These are phyloP conservation scores for Diploscapter pachys DNA, from an alignment of 1,140 invertebrate genomes.

Conservation along the genomic window DNA sequence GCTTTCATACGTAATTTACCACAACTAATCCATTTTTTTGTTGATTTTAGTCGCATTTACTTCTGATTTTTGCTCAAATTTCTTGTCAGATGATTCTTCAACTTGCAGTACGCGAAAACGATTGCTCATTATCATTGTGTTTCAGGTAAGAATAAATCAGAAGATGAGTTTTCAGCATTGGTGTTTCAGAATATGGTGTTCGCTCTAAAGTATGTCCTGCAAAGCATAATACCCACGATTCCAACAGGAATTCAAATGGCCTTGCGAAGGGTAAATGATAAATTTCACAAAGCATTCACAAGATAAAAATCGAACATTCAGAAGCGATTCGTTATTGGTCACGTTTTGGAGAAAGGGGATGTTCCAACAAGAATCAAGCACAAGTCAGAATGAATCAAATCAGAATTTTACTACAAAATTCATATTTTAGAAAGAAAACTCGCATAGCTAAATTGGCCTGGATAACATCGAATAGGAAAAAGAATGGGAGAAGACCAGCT, in stretches of 20 bases:
- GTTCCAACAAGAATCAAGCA: slow-evolving; percentile 14
- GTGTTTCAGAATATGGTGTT: slow-evolving; percentile 21
- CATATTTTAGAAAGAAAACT: slow-evolving; percentile 9
- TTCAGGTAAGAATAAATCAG: slow-evolving; percentile 15
- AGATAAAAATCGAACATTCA: slow-evolving; percentile 7
- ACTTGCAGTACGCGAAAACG: slow-evolving; percentile 17
- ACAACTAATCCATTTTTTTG: background rate
- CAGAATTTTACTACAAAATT: background rate
- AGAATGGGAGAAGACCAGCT: background rate
- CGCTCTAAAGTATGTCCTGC: slow-evolving; percentile 27
- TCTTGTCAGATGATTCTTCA: background rate
- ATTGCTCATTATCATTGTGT: slow-evolving; percentile 29
- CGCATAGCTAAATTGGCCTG: slow-evolving; percentile 20
- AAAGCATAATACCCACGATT: slow-evolving; percentile 28
- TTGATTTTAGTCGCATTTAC: slow-evolving; percentile 31
- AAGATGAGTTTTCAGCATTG: background rate
- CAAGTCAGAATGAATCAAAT: background rate
- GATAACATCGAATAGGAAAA: slow-evolving; percentile 16
- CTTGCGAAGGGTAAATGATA: slow-evolving; percentile 12
- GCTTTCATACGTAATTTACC: slow-evolving; percentile 30
- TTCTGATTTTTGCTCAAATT: slow-evolving; percentile 30
- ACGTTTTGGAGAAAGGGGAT: slow-evolving; percentile 33
- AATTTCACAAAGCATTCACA: background rate
- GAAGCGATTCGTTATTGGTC: slow-evolving; percentile 27
- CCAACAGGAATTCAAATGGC: slow-evolving; percentile 19